Base-by-base conservation (phyloP, 2,888 invertebrate species). In the Bugulina stolonifera region DNA sequence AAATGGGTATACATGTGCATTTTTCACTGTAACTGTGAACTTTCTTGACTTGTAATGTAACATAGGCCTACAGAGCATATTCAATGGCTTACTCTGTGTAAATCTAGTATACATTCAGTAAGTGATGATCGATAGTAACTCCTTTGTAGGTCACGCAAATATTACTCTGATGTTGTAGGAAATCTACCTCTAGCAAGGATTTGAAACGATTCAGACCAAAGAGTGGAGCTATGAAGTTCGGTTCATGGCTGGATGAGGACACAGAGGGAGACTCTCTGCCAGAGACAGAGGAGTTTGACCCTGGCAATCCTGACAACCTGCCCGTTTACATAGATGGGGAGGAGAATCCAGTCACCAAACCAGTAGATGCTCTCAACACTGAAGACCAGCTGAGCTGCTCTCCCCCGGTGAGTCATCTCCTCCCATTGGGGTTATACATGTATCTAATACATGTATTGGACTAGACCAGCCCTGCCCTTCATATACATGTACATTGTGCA, bases 181-280 rank as follows among this genome's bases (percentile, higher is more conserved):
- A 32, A 27, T 29, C 64, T 14, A 27, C 10, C 29, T 64, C 64
- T 64, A 64, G 64, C 32, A 64, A 64, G 14, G 64, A 64, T n/a
- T 10, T 64, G 29, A 64, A 64, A n/a, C 29, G 27, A 14, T 32
- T 64, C 27, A 32, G 32, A 27, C 64, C 64, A 64, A 32, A 32
- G 32, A 25, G 10, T 32, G 64, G 5, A 14, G 32, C 5, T 14
- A 25, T 64, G 3, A 14, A 27, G 10, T 64, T 64, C 5, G 64
- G 32, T 64, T 32, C 32, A 32, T 64, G 64, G 64, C 32, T 32
- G 64, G 5, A n/a, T 32, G 32, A 22, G 57, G 25, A 27, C n/a
- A 5, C 23, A 5, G 57, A 57, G 23, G 57, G 23, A 5, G 10
- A 5, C 43, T 5, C 43, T 18, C 43, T 18, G 18, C n/a, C 55